These are phyloP conservation scores for Phymorhynchus buccinoides DNA, from an alignment of 1,140 invertebrate genomes.

Conservation along the genomic window DNA sequence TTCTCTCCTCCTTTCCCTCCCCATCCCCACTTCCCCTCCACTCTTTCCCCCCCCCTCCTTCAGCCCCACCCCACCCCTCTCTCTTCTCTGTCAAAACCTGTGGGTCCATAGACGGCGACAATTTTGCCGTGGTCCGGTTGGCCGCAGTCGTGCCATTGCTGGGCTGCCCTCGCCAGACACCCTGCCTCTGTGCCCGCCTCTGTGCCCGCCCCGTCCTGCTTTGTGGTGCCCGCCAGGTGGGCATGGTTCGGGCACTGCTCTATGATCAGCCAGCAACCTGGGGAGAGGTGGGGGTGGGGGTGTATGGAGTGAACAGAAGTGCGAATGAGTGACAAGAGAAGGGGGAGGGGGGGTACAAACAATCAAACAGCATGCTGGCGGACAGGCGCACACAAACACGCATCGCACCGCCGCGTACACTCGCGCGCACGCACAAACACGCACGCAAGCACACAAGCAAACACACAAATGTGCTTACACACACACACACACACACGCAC, in stretches of 20 bases:
- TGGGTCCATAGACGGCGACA: slow-evolving; percentile 50
- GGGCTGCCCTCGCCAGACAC: slow-evolving; percentile 47
- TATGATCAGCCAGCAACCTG: slow-evolving; percentile 54
- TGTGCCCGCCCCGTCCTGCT: slow-evolving; percentile 43
- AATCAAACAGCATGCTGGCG: too few species aligned
- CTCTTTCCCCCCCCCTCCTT: not conserved
- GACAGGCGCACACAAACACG: too few species aligned
- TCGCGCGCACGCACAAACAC: too few species aligned
- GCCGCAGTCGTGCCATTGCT: slow-evolving; percentile 50
- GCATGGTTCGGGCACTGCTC: slow-evolving; percentile 42
- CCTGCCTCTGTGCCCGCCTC: slow-evolving; percentile 39
- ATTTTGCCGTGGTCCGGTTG: slow-evolving; percentile 34
- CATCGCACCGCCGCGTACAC: too few species aligned
- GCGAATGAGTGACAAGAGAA: too few species aligned
- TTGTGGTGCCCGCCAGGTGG: slow-evolving; percentile 19
- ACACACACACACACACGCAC: too few species aligned
- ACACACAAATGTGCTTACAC: too few species aligned
- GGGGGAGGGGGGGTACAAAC: not conserved
- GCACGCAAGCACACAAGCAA: too few species aligned
- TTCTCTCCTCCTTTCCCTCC: too few species aligned
- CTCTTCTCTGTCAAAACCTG: slow-evolving; percentile 34
- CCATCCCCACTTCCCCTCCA: not conserved
- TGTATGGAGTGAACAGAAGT: too few species aligned
- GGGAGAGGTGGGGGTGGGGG: not conserved
- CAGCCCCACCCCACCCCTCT: not conserved